A percentile compares a stretch with the other conserved stretches of the same genome.
phyloP scores from a whole-genome alignment of 2,797 vertebrate genomes.

The Danio jaintianensis region DNA sequence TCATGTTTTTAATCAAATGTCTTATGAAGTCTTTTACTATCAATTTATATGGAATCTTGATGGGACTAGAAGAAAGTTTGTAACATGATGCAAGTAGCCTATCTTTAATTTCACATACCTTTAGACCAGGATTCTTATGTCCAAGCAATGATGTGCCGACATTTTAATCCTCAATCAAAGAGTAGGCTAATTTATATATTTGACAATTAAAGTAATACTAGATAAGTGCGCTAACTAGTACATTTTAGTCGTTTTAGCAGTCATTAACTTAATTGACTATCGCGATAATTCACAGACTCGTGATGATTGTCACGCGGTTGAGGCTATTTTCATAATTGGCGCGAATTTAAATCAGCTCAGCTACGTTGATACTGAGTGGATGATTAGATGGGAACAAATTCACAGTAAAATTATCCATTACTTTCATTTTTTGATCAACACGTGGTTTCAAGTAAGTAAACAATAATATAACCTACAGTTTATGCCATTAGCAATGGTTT shows the following conservation, averaged over 20 bases:
- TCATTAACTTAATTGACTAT: neutral
- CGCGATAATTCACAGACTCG: neutral
- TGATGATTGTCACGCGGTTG: neutral
- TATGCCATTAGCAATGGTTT: neutral
- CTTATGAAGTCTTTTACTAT: too few relatives aligned
- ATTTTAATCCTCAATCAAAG: too few relatives aligned
- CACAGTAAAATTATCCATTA: neutral
- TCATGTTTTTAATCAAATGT: too few relatives aligned
- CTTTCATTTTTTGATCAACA: neutral
- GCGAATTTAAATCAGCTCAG: neutral
- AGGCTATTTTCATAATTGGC: neutral
- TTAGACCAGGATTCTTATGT: too few relatives aligned
- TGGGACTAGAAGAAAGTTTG: too few relatives aligned
- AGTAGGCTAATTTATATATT: too few relatives aligned
- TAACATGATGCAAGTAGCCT: too few relatives aligned
- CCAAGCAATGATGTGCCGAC: too few relatives aligned
- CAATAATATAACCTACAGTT: neutral
- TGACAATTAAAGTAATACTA: too few relatives aligned
- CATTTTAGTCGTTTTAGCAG: neutral
- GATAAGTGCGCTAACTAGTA: too few relatives aligned
- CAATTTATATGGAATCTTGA: too few relatives aligned
- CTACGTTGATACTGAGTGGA: neutral
- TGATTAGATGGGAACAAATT: neutral
- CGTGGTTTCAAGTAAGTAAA: neutral
- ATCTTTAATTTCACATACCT: too few relatives aligned